A percentile compares a stretch with the other conserved stretches of the same genome.
These are phyloP conservation scores for Marronus borbonicus DNA, from an alignment of 2,888 invertebrate species.

Conservation along the genomic window DNA sequence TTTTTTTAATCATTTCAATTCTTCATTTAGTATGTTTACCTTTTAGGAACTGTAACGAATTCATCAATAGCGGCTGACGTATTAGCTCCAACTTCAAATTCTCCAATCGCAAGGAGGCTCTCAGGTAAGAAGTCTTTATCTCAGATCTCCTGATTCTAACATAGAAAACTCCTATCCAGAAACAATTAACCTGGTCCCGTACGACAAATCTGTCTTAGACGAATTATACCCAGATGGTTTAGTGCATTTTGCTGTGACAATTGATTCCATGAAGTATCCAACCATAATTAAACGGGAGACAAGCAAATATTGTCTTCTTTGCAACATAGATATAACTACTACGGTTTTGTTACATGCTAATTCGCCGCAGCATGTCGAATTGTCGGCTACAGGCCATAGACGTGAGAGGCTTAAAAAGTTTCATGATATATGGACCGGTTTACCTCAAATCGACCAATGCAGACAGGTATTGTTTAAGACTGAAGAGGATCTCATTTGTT, in stretches of 20 bases:
- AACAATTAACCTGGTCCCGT: not conserved
- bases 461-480: constrained; percentile 29
- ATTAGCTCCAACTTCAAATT: not conserved
- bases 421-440: constrained; percentile 29
- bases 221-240: constrained; percentile 36
- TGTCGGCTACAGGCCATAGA: not conserved
- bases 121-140: not conserved
- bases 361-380: constrained; percentile 19
- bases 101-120: not conserved
- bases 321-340: constrained; percentile 19
- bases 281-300: constrained; percentile 32
- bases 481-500: constrained; percentile 25
- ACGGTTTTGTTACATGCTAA: constrained; percentile 31
- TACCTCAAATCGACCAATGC: constrained; percentile 36
- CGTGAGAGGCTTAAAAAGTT: constrained; percentile 24
- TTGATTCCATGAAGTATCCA: constrained; percentile 37
- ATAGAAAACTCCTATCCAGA: not conserved
- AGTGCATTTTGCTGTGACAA: constrained; percentile 15
- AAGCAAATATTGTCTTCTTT: constrained; percentile 41
- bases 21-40: too few relatives aligned
- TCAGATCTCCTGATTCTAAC: not conserved
- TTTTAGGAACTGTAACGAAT: not conserved
- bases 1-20: too few relatives aligned
- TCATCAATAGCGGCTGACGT: not conserved
- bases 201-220: constrained; percentile 29